Evolutionary conservation across 2,888 invertebrate species (phyloP).

Genomic region (Archips crataeganus): DNA sequence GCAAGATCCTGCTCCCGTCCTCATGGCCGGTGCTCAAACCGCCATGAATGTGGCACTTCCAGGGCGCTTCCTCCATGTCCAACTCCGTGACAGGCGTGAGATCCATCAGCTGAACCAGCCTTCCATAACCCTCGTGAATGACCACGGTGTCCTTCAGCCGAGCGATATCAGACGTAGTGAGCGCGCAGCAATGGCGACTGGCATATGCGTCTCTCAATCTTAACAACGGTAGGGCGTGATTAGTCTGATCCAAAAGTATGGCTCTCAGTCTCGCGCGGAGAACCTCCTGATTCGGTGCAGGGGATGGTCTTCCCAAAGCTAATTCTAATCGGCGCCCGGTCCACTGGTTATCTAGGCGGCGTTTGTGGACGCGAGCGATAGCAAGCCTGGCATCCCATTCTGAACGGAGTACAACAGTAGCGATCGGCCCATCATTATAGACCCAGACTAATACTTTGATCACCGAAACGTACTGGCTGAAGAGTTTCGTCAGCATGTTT

Average conservation of each 20-base stretch:
- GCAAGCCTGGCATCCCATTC: conserved; percentile 90
- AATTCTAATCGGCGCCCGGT: conserved; percentile 92
- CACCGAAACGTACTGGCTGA: conserved; percentile 73
- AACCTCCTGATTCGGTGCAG: conserved; percentile 87
- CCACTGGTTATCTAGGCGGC: conserved; percentile 88
- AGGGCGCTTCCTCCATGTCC: conserved; percentile 78
- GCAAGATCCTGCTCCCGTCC: conserved; percentile 85
- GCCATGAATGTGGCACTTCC: conserved; percentile 84
- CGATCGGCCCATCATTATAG: conserved; percentile 85
- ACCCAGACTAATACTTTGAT: conserved; percentile 74
- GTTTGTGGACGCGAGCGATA: conserved; percentile 93
- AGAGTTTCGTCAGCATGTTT: conserved; percentile 72
- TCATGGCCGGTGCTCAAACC: conserved; percentile 66
- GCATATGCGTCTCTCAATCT: conserved; percentile 94
- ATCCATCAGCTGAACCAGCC: conserved; percentile 76
- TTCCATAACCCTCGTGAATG: conserved; percentile 75
- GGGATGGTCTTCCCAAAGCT: conserved; percentile 87
- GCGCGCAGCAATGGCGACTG: conserved; percentile 91
- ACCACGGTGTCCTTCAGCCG: conserved; percentile 90
- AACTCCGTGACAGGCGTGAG: conserved; percentile 65
- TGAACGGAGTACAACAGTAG: conserved; percentile 89
- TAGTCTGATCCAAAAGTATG: conserved; percentile 91
- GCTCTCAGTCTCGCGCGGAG: conserved; percentile 90
- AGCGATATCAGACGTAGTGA: conserved; percentile 90
- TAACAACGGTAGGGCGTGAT: conserved; percentile 91